phyloP scores from a whole-genome alignment of 2,888 invertebrate genomes.

The Himalopsyche japonica region DNA sequence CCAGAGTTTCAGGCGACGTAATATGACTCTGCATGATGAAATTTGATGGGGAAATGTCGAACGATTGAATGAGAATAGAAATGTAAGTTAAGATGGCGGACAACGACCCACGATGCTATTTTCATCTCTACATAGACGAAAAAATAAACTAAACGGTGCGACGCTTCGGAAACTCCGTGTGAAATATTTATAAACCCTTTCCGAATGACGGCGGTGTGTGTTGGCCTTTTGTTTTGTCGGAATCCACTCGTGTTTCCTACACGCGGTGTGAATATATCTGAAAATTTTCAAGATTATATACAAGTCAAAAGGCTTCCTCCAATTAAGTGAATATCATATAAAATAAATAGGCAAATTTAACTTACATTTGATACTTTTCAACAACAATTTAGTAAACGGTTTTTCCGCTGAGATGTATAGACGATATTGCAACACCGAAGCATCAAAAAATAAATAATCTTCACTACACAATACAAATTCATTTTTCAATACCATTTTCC shows the following conservation, averaged over 20 bases:
- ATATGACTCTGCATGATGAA: background rate
- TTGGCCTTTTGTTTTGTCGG: background rate
- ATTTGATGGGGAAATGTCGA: background rate
- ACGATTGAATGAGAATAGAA: background rate
- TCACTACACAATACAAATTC: too few species aligned
- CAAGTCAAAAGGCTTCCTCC: too few species aligned
- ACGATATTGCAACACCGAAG: too few species aligned
- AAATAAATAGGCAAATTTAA: too few species aligned
- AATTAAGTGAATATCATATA: too few species aligned
- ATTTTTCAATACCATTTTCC: too few species aligned
- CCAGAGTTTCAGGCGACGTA: background rate
- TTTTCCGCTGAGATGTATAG: too few species aligned
- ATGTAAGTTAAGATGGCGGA: background rate
- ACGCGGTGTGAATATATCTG: too few species aligned
- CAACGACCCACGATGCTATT: constrained; percentile 21
- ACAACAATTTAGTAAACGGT: too few species aligned
- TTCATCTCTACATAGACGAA: constrained; percentile 6
- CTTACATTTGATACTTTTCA: too few species aligned
- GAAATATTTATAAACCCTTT: background rate
- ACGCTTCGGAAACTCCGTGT: background rate
- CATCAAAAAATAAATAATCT: too few species aligned
- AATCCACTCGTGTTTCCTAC: background rate
- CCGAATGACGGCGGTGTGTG: background rate
- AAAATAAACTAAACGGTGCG: background rate
- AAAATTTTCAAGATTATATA: too few species aligned